Evolutionary conservation across 2,797 vertebrate species (phyloP).

Genomic region (Adelosebastes latens): DNA sequence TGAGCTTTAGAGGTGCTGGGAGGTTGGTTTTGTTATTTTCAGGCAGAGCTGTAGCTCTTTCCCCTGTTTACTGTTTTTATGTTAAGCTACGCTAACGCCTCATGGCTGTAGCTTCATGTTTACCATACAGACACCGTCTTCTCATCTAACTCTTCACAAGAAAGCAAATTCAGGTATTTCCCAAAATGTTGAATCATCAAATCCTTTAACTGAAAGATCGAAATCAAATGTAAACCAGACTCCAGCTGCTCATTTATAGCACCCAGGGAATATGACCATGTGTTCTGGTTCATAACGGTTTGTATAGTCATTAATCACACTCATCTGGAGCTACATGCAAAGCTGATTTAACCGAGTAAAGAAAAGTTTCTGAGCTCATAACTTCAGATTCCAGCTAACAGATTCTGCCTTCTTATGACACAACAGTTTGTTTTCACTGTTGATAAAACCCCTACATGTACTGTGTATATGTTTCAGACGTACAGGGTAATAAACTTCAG

Average conservation of each 20-base stretch:
- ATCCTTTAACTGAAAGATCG: background rate
- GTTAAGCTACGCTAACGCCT: slow-evolving; percentile 1
- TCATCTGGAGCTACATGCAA: slow-evolving; percentile 7
- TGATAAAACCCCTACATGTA: background rate
- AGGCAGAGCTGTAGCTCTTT: background rate
- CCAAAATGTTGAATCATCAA: background rate
- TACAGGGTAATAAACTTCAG: slow-evolving; percentile 19
- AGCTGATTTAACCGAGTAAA: background rate
- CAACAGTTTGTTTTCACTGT: background rate
- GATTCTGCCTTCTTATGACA: background rate
- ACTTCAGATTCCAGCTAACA: background rate
- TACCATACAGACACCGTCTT: background rate
- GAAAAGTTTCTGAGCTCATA: slow-evolving; percentile 1
- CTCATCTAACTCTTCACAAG: background rate
- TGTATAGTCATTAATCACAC: background rate
- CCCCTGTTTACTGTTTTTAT: background rate
- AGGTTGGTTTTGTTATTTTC: background rate
- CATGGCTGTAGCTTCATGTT: background rate
- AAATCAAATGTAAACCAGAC: background rate
- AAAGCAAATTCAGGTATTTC: background rate
- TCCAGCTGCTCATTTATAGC: background rate
- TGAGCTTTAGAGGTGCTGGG: too few relatives aligned
- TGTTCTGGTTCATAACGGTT: background rate
- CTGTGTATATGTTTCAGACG: background rate
- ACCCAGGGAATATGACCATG: background rate